Percentiles rank a stretch among this genome's conserved stretches.
These are phyloP conservation scores for Cephus sareptanus DNA, from an alignment of 2,888 invertebrate genomes.

Conservation along the genomic window DNA sequence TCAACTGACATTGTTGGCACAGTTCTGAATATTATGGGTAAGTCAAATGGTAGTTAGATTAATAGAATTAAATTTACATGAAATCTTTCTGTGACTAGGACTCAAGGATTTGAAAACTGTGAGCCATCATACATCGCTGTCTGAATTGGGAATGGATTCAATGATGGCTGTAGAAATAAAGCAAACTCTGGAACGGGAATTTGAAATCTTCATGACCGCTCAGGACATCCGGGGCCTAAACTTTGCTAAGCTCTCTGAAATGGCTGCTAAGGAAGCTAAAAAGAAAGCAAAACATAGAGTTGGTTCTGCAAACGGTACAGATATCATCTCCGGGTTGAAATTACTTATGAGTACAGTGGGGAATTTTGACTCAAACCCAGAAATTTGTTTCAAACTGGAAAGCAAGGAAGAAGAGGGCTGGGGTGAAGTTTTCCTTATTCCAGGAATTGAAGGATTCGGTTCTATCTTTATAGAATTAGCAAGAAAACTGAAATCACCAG, in stretches of 20 bases:
- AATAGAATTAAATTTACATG: neutral
- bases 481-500: slow-evolving; percentile 51
- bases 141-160: slow-evolving; percentile 96
- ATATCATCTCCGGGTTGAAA: slow-evolving; percentile 40
- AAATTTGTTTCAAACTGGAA: slow-evolving; percentile 41
- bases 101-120: slow-evolving; percentile 71
- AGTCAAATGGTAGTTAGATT: slow-evolving; percentile 65
- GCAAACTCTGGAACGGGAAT: slow-evolving; percentile 89
- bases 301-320: slow-evolving; percentile 4
- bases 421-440: slow-evolving; percentile 56
- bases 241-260: slow-evolving; percentile 72
- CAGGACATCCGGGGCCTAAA: slow-evolving; percentile 87
- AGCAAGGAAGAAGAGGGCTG: slow-evolving; percentile 37
- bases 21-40: slow-evolving; percentile 72
- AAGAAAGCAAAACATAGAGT: neutral
- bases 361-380: slow-evolving; percentile 21
- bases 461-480: slow-evolving; percentile 54
- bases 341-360: slow-evolving; percentile 37
- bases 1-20: slow-evolving; percentile 79
- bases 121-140: slow-evolving; percentile 78
- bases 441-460: slow-evolving; percentile 64
- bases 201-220: slow-evolving; percentile 85
- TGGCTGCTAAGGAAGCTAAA: slow-evolving; percentile 38
- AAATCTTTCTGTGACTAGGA: slow-evolving; percentile 38
- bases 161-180: slow-evolving; percentile 98